Percentiles rank a stretch among this genome's conserved stretches.
phyloP scores from a whole-genome alignment of 2,797 vertebrate species.

The Danio jaintianensis region DNA sequence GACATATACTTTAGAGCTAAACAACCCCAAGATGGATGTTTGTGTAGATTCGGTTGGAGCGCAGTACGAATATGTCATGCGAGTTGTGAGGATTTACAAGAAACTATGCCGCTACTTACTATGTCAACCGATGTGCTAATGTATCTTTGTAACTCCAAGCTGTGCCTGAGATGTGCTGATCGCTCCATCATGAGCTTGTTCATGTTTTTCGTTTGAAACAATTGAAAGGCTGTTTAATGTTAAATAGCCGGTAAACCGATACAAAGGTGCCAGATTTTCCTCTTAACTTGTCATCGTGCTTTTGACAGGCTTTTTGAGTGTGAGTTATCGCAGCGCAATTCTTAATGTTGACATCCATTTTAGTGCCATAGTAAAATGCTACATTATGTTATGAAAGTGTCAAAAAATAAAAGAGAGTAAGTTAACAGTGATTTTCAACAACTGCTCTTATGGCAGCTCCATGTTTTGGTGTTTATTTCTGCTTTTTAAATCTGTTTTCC shows the following conservation, averaged over 20 bases:
- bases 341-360: constrained; percentile 68
- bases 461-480: neutral
- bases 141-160: constrained; percentile 15
- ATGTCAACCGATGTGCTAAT: constrained; percentile 35
- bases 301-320: constrained; percentile 60
- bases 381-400: constrained; percentile 10
- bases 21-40: neutral
- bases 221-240: constrained; percentile 77
- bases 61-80: neutral
- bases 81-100: neutral
- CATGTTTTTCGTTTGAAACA: constrained; percentile 68
- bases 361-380: constrained; percentile 44
- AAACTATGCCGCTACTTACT: neutral
- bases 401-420: constrained; percentile 13
- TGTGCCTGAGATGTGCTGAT: constrained; percentile 67
- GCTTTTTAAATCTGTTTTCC: neutral
- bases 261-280: constrained; percentile 83
- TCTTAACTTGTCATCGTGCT: constrained; percentile 70
- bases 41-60: neutral
- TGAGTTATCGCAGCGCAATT: constrained; percentile 41
- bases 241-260: constrained; percentile 82
- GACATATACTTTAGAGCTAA: neutral
- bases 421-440: neutral
- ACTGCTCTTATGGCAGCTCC: neutral
- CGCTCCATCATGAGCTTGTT: constrained; percentile 52